Percentiles rank a stretch among this genome's conserved stretches.
These are phyloP conservation scores for Champsocephalus esox DNA, from an alignment of 2,797 vertebrate genomes.

Conservation along the genomic window DNA sequence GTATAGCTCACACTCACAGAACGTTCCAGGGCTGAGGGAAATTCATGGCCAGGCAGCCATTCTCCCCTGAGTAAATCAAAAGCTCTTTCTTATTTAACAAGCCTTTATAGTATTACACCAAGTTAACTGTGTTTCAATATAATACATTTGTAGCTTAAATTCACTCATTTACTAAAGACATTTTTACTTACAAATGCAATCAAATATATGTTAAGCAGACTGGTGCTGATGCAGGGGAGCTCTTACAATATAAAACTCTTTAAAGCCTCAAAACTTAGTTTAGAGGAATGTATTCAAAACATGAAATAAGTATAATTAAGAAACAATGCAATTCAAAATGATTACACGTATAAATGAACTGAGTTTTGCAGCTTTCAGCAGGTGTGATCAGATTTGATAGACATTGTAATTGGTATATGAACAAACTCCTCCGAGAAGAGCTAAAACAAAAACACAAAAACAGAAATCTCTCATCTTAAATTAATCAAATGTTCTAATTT, in stretches of 20 bases:
- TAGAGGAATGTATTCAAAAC: not conserved
- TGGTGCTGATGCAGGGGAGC: conserved; percentile 19
- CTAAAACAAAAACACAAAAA: not conserved
- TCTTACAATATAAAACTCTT: not conserved
- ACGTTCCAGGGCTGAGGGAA: conserved; percentile 51
- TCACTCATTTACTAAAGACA: conserved; percentile 39
- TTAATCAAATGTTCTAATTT: not conserved
- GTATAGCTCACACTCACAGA: conserved; percentile 41
- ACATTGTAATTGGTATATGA: not conserved
- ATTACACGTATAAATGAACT: not conserved
- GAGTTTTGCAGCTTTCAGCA: too few relatives aligned
- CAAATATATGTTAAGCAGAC: conserved; percentile 11
- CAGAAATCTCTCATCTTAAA: not conserved
- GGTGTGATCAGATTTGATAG: not conserved
- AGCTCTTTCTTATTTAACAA: conserved; percentile 53
- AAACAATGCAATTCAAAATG: not conserved
- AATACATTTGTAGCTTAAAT: conserved; percentile 46
- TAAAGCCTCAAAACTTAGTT: not conserved
- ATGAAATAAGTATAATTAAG: not conserved
- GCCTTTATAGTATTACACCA: conserved; percentile 47
- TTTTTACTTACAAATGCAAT: conserved; percentile 36
- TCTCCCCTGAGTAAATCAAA: conserved; percentile 65
- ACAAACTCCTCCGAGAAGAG: not conserved
- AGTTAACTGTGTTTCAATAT: conserved; percentile 57
- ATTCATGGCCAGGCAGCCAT: conserved; percentile 61